Evolutionary conservation across 1,140 invertebrate genomes (phyloP).

Genomic region (Drosophila gunungcola): DNA sequence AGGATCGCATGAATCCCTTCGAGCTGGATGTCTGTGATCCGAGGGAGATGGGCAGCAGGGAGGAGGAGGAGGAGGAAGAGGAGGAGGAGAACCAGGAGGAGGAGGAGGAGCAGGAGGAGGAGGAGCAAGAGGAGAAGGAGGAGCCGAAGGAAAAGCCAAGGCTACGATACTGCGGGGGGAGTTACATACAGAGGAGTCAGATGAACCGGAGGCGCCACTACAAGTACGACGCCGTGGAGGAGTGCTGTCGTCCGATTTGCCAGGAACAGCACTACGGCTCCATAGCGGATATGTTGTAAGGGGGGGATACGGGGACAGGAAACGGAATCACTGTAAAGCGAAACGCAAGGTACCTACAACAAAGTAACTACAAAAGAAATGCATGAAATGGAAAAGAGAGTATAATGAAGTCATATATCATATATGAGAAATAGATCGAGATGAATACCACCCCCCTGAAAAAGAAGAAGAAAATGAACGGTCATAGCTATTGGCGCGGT

Average conservation of each 20-base stretch:
- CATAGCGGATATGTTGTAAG: constrained; percentile 71
- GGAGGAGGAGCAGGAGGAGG: not conserved
- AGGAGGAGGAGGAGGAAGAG: not conserved
- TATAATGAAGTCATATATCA: not conserved
- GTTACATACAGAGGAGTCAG: constrained; percentile 38
- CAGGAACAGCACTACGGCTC: constrained; percentile 72
- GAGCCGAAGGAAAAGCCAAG: not conserved
- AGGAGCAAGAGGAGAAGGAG: not conserved
- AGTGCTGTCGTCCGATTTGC: constrained; percentile 77
- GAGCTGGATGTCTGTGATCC: constrained; percentile 15
- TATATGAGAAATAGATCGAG: not conserved
- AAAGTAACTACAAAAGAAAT: constrained; percentile 50
- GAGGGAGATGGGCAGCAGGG: not conserved
- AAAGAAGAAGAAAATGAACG: not conserved
- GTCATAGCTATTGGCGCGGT: constrained; percentile 13
- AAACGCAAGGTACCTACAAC: constrained; percentile 74
- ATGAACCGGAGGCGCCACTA: constrained; percentile 56
- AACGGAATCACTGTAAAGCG: constrained; percentile 27
- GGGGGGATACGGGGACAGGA: not conserved
- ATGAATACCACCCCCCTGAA: not conserved
- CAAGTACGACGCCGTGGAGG: constrained; percentile 72
- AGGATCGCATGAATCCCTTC: constrained; percentile 34
- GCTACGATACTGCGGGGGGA: not conserved
- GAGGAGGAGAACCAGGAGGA: constrained; percentile 7
- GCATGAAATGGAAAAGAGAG: constrained; percentile 19